A percentile compares a stretch with the other conserved stretches of the same genome.
These are phyloP conservation scores for Halocynthia aurantium DNA, from an alignment of 23 tunicate genomes.

Conservation along the genomic window DNA sequence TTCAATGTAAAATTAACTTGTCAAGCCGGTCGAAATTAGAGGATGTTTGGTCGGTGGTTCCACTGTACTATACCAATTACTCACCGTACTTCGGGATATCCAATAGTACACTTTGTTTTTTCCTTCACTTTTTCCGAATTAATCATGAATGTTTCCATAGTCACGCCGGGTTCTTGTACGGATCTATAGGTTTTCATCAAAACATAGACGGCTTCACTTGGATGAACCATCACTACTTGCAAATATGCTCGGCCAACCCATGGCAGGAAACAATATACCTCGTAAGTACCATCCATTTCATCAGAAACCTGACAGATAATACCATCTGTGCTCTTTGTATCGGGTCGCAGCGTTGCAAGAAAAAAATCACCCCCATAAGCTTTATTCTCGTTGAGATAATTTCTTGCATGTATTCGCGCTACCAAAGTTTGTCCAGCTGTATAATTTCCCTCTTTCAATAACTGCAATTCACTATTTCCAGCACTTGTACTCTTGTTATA, in stretches of 20 bases:
- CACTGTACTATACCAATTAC: too few relatives aligned
- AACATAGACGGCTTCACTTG: slow-evolving; percentile 11
- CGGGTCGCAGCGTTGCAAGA: slow-evolving; percentile 6
- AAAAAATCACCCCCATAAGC: slow-evolving; percentile 24
- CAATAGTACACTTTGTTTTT: slow-evolving; percentile 49
- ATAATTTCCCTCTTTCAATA: too few relatives aligned
- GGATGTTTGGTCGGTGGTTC: too few relatives aligned
- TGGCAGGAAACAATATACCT: slow-evolving; percentile 8
- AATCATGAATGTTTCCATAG: slow-evolving; percentile 12
- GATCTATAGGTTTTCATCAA: slow-evolving; percentile 13
- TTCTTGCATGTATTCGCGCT: too few relatives aligned
- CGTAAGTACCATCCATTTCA: neutral
- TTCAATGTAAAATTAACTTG: too few relatives aligned
- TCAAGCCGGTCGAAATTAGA: too few relatives aligned
- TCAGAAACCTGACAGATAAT: slow-evolving; percentile 7
- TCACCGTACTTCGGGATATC: slow-evolving; percentile 13
- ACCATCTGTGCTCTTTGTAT: neutral
- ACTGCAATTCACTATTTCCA: too few relatives aligned
- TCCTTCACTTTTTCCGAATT: slow-evolving; percentile 43
- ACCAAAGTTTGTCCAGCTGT: too few relatives aligned
- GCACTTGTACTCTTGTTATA: too few relatives aligned
- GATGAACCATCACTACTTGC: slow-evolving; percentile 13
- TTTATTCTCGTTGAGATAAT: neutral
- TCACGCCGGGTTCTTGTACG: slow-evolving; percentile 1
- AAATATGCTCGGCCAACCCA: slow-evolving; percentile 12